Evolutionary conservation across 2,888 invertebrate species (phyloP).

Genomic region (Lasius platythorax): DNA sequence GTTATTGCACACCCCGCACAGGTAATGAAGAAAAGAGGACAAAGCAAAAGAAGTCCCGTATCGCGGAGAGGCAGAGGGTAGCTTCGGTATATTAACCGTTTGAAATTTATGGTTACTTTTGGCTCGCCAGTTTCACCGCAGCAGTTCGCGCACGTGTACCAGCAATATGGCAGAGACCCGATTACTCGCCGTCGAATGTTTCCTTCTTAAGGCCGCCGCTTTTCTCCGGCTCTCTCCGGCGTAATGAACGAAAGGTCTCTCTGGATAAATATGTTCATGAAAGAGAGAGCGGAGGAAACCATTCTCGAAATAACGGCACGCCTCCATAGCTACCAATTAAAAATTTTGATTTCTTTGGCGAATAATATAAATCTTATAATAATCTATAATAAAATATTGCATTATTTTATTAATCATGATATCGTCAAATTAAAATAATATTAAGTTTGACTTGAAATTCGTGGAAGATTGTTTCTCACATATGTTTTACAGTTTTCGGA

Average conservation of each 20-base stretch:
- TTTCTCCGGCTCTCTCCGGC: slow-evolving; percentile 51
- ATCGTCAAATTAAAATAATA: background rate
- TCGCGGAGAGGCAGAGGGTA: background rate
- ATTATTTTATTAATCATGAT: background rate
- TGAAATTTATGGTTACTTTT: slow-evolving; percentile 80
- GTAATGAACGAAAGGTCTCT: slow-evolving; percentile 73
- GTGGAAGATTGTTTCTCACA: background rate
- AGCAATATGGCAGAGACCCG: slow-evolving; percentile 13
- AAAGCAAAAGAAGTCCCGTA: slow-evolving; percentile 24
- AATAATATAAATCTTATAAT: background rate
- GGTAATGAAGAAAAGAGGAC: slow-evolving; percentile 24
- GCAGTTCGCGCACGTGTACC: slow-evolving; percentile 68
- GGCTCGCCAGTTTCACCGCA: slow-evolving; percentile 70
- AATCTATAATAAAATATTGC: background rate
- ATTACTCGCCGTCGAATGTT: slow-evolving; percentile 36
- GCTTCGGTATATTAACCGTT: slow-evolving; percentile 79
- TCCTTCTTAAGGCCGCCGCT: slow-evolving; percentile 25
- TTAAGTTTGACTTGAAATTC: background rate
- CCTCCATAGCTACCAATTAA: background rate
- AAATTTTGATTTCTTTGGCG: background rate
- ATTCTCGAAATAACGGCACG: background rate
- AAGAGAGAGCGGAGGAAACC: background rate
- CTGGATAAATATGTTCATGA: background rate
- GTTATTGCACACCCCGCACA: slow-evolving; percentile 8
- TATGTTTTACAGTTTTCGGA: background rate